Evolutionary conservation across 2,888 invertebrate genomes (phyloP).

Genomic region (Bruchidius siliquastri): DNA sequence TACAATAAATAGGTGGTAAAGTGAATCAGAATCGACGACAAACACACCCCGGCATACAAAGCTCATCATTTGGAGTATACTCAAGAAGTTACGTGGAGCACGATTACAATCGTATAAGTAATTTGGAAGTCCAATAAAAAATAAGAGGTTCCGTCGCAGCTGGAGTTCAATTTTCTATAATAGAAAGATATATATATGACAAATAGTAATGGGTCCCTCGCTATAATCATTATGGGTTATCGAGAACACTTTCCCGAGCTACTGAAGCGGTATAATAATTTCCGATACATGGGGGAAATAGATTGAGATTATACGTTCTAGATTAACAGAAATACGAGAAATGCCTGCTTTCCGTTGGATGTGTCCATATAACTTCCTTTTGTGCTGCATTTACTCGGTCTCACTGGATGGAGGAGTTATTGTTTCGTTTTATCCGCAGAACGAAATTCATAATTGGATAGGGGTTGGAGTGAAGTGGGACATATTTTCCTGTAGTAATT

Average conservation of each 20-base stretch:
- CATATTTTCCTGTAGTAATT: not conserved
- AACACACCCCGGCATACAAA: not conserved
- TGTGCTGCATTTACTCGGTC: not conserved
- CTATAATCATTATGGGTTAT: not conserved
- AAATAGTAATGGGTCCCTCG: not conserved
- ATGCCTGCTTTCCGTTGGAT: not conserved
- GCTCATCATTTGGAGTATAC: not conserved
- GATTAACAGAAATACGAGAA: not conserved
- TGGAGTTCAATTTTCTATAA: not conserved
- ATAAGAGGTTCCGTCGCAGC: not conserved
- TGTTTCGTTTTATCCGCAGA: not conserved
- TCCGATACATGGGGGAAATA: not conserved
- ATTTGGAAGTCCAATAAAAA: not conserved
- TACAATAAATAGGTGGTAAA: no score
- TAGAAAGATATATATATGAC: not conserved
- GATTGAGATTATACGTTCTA: not conserved
- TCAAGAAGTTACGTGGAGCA: not conserved
- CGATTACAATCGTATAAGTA: not conserved
- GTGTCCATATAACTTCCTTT: not conserved
- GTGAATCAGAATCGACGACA: no score
- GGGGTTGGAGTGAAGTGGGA: not conserved
- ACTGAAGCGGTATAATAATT: not conserved
- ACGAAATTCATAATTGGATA: not conserved
- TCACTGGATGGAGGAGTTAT: not conserved
- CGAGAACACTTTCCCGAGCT: not conserved